Percentiles rank a stretch among this genome's conserved stretches.
phyloP scores from a whole-genome alignment of 2,888 invertebrate genomes.

The Epirrhoe alternata region DNA sequence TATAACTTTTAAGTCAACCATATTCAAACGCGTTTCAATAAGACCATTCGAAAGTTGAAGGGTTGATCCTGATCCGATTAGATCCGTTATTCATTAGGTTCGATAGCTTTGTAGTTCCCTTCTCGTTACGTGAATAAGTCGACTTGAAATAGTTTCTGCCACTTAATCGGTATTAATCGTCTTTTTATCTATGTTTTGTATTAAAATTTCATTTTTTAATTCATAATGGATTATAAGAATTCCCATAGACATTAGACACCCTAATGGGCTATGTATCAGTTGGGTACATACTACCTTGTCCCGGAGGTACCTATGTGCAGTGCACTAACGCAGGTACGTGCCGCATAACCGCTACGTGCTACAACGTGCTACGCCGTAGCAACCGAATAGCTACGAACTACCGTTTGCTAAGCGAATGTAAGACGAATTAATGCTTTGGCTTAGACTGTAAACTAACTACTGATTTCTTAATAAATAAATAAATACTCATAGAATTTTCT shows the following conservation, averaged over 20 bases:
- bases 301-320: constrained; percentile 23
- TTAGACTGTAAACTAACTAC: too few species aligned
- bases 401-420: too few species aligned
- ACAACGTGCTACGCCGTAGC: constrained; percentile 22
- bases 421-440: too few species aligned
- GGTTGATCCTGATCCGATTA: background rate
- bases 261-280: background rate
- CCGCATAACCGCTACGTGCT: constrained; percentile 20
- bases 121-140: background rate
- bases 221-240: too few species aligned
- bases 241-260: too few species aligned
- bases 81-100: background rate
- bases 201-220: too few species aligned
- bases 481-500: too few species aligned
- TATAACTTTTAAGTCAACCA: constrained; percentile 18
- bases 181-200: too few species aligned
- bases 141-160: too few species aligned
- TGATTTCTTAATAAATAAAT: too few species aligned
- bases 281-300: constrained; percentile 3
- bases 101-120: background rate
- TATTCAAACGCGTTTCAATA: too few species aligned
- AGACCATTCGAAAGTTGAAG: constrained; percentile 4
- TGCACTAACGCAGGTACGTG: constrained; percentile 29
- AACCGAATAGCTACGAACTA: background rate
- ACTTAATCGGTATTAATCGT: too few species aligned